phyloP scores from a whole-genome alignment of 2,888 invertebrate species.

The Pegoplata infirma region DNA sequence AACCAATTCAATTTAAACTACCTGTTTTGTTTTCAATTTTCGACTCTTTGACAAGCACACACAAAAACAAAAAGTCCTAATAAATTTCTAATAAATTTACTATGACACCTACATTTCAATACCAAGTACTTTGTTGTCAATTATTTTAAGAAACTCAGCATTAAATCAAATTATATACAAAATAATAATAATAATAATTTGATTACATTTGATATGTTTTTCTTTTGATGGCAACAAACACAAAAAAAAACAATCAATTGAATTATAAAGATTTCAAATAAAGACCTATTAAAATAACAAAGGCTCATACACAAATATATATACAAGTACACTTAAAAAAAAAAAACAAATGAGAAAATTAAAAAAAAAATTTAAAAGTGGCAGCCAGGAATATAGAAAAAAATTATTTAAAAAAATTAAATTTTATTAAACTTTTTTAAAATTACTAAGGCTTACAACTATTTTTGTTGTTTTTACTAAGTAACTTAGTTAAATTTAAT shows the following conservation, averaged over 20 bases:
- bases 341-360: no score
- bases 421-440: no score
- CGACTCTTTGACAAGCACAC: background rate
- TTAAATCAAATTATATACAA: background rate
- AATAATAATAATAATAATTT: constrained; percentile 31
- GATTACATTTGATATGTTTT: constrained; percentile 11
- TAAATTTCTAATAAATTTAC: constrained; percentile 18
- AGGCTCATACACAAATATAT: background rate
- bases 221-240: constrained; percentile 20
- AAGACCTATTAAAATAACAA: constrained; percentile 10
- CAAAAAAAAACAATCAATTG: constrained; percentile 34
- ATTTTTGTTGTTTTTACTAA: no score
- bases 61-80: background rate
- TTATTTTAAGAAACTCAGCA: constrained; percentile 17
- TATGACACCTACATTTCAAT: constrained; percentile 11
- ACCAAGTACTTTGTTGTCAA: constrained; percentile 4
- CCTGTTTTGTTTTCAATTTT: background rate
- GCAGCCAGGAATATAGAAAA: no score
- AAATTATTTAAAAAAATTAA: no score
- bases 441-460: no score
- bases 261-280: constrained; percentile 25
- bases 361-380: no score
- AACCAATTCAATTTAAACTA: constrained; percentile 9
- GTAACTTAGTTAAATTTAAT: no score
- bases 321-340: background rate